Base-by-base conservation (phyloP, 2,797 vertebrate genomes). In the Stomatorhinus walkeri region DNA sequence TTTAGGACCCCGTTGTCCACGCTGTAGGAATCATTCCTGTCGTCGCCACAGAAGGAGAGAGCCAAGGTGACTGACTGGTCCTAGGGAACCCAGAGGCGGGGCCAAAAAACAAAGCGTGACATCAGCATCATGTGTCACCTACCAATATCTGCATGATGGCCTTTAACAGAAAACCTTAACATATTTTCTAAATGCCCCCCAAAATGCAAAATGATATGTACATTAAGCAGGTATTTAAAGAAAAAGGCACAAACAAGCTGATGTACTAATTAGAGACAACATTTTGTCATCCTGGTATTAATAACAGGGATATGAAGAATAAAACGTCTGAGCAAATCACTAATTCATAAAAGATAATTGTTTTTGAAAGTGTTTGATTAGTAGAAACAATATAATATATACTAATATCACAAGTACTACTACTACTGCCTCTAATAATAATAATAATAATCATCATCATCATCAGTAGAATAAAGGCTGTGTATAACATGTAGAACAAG, bases 31-130 rank as follows among this genome's bases (percentile, higher is more conserved):
- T 92, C 91, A 43, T 87, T 90, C 1, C 92, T 92, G 89, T 97
- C 94, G 10, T 95, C 95, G 1, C 98, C 98, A 87, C 98, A 99
- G 91, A 99, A 99, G 0, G 98, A 96, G 16, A 97, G 94, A 88
- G 93, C 95, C 98, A 98, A 97, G 86, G 91, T 93, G 92, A 92
- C 87, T 59, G 9, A 52, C 88, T 76, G 89, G 92, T 90, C 88
- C 91, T 76, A 89, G 10, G 86, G 22, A 86, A 89, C 92, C 91
- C 88, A 43, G 14, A 68, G 88, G 52, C 9, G 54, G 52, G 40
- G 76, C 52, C 32, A 52, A 76, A 61, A 86, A 54, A 9, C 43
- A 48, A 48, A 36, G 9, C 49, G 84, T 12, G 0, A 36, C 51
- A 16, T 86, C 43, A 56, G 19, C 76, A 46, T 46, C 40, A 81